Percentiles rank a stretch among this genome's conserved stretches.
These are phyloP conservation scores for Orientallactaga sibirica DNA, from an alignment of 2,797 vertebrate genomes.

Conservation along the genomic window DNA sequence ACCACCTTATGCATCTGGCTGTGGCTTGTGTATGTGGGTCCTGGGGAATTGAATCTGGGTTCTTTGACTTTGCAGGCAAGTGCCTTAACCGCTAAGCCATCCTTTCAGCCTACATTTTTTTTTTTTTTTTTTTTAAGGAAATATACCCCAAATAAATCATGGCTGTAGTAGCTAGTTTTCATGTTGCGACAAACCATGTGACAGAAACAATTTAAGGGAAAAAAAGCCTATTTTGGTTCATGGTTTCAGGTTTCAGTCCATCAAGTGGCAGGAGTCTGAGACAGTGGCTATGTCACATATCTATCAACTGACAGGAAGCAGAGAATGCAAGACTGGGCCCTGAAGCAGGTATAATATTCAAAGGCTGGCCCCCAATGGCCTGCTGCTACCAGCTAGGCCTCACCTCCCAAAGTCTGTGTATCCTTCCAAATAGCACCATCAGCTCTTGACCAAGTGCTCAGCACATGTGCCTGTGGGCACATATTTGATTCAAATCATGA, in stretches of 20 bases:
- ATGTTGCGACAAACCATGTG: background rate
- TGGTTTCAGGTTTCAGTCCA: background rate
- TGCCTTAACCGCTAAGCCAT: too few species aligned
- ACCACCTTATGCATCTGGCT: too few species aligned
- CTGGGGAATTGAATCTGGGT: too few species aligned
- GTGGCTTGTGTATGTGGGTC: too few species aligned
- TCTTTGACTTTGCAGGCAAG: too few species aligned
- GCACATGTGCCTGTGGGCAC: background rate
- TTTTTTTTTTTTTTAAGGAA: too few species aligned
- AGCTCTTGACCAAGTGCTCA: background rate
- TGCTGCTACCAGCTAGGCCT: background rate
- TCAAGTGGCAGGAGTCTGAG: background rate
- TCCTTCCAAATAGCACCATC: background rate
- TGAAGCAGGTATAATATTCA: background rate
- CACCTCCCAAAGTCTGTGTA: background rate
- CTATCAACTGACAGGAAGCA: background rate
- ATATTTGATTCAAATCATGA: background rate
- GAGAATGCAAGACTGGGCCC: background rate
- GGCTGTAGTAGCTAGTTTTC: too few species aligned
- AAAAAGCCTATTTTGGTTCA: too few species aligned
- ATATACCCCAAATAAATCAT: too few species aligned
- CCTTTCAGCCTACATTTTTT: too few species aligned
- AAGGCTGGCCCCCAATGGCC: background rate
- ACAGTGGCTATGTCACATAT: background rate
- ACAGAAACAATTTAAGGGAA: background rate